These are phyloP conservation scores for Gandaritis pyraliata DNA, from an alignment of 2,888 invertebrate species.

Conservation along the genomic window DNA sequence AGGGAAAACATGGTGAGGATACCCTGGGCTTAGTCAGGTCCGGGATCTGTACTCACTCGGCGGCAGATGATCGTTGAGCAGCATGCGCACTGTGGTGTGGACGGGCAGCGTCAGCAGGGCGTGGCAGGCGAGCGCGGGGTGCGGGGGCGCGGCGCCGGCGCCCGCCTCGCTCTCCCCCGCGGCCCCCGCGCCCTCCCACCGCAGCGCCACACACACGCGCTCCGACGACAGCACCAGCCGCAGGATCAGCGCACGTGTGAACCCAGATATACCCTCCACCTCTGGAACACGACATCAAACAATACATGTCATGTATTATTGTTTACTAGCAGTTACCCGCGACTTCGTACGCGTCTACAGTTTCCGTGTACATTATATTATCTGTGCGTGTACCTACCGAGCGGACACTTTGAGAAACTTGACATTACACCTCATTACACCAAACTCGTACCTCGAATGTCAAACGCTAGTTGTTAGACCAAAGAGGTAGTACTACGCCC, in stretches of 20 bases:
- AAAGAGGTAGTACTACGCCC: too few relatives aligned
- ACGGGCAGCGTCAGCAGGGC: conserved; percentile 90
- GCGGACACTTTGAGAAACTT: too few relatives aligned
- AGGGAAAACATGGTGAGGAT: too few relatives aligned
- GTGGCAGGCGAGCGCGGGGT: conserved; percentile 84
- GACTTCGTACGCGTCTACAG: too few relatives aligned
- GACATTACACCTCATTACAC: too few relatives aligned
- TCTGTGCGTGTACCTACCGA: too few relatives aligned
- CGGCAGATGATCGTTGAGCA: conserved; percentile 85
- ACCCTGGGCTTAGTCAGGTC: too few relatives aligned
- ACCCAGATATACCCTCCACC: conserved; percentile 90
- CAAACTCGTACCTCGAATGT: too few relatives aligned
- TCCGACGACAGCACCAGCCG: conserved; percentile 95
- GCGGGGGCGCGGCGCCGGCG: conserved; percentile 86
- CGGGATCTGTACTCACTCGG: conserved; percentile 52
- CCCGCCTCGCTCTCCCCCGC: conserved; percentile 80
- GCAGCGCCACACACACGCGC: conserved; percentile 90
- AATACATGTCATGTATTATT: not conserved
- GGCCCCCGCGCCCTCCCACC: conserved; percentile 82
- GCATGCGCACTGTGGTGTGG: conserved; percentile 89
- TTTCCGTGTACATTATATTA: too few relatives aligned
- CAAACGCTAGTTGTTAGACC: too few relatives aligned
- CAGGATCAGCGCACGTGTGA: conserved; percentile 93
- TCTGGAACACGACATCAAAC: conserved; percentile 43
- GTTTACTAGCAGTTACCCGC: too few relatives aligned